Evolutionary conservation across 2,797 vertebrate species (phyloP).

Genomic region (Aselliscus stoliczkanus): DNA sequence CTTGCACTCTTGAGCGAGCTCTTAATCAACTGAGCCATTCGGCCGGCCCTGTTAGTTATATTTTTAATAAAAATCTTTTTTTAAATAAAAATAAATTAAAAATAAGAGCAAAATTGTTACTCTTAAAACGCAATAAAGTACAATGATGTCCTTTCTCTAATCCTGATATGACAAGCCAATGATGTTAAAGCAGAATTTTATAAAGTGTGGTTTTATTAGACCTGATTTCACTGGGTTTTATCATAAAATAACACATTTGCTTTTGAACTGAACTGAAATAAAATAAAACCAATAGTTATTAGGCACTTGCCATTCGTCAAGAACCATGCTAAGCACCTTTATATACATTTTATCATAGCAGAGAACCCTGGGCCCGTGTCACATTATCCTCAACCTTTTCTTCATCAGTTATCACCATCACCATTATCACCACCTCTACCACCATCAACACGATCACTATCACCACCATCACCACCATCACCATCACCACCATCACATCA

Average conservation of each 20-base stretch:
- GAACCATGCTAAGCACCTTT: not conserved
- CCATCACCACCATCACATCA: not conserved
- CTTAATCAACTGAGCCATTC: no score
- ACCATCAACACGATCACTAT: accelerated
- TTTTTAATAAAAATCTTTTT: no score
- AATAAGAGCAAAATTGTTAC: not conserved
- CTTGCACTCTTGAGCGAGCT: no score
- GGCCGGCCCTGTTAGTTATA: no score
- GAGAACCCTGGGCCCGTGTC: not conserved
- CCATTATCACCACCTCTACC: accelerated
- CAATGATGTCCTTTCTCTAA: not conserved
- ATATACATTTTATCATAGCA: accelerated
- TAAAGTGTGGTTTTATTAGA: not conserved
- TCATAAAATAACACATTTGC: not conserved
- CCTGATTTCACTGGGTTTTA: not conserved
- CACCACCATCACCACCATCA: not conserved
- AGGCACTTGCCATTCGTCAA: not conserved
- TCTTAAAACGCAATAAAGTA: not conserved
- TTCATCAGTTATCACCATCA: not conserved
- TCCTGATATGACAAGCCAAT: not conserved
- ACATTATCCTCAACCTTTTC: not conserved
- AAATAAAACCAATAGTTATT: not conserved
- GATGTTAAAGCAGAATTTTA: not conserved
- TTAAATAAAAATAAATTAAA: no score
- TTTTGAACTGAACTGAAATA: not conserved